Evolutionary conservation across 2,113 vertebrate species (phyloP).

Genomic region (Pungitius pungitius): DNA sequence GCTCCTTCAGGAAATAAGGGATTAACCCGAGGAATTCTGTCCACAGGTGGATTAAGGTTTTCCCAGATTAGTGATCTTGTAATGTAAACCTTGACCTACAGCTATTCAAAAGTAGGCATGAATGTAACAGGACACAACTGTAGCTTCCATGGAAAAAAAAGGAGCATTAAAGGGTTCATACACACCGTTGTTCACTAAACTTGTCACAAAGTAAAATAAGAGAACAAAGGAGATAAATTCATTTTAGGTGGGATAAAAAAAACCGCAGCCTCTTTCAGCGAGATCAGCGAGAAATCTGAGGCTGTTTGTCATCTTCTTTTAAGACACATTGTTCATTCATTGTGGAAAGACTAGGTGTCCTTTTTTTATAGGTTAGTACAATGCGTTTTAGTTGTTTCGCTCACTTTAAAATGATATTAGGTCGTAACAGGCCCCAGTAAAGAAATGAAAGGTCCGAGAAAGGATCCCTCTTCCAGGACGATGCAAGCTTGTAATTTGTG

Average conservation of each 20-base stretch:
- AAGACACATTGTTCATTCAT: neutral
- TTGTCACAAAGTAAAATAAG: neutral
- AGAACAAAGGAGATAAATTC: neutral
- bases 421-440: too few relatives aligned
- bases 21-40: constrained; percentile 63
- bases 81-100: constrained; percentile 47
- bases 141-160: constrained; percentile 2
- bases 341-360: neutral
- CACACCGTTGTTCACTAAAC: neutral
- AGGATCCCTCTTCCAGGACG: neutral
- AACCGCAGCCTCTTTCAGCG: neutral
- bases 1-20: constrained; percentile 42
- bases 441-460: neutral
- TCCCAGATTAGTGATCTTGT: constrained; percentile 64
- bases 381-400: neutral
- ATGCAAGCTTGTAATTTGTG: neutral
- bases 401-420: neutral
- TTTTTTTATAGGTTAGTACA: neutral
- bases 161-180: neutral
- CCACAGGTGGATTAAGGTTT: constrained; percentile 66
- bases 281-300: neutral
- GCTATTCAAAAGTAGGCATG: constrained; percentile 44
- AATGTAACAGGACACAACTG: constrained; percentile 50
- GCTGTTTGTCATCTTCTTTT: neutral
- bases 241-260: neutral